Evolutionary conservation across 2,113 vertebrate genomes (phyloP).

Genomic region (Boulengeromyrus knoepffleri): DNA sequence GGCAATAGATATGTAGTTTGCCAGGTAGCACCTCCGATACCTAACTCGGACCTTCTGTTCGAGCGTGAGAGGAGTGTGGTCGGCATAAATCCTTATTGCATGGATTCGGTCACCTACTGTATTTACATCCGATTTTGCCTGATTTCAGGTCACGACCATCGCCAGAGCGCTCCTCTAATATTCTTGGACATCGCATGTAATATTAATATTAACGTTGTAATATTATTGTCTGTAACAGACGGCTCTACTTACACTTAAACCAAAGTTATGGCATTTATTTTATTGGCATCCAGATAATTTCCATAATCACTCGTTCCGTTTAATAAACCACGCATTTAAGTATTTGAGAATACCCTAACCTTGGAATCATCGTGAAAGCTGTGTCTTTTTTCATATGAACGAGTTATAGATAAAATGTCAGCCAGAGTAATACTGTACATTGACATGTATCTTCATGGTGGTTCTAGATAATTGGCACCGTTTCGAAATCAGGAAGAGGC

Average conservation of each 20-base stretch:
- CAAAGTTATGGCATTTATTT: neutral
- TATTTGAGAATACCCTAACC: neutral
- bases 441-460: neutral
- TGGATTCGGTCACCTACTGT: neutral
- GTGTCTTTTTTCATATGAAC: neutral
- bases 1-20: neutral
- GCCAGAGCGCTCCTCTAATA: neutral
- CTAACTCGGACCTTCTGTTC: neutral
- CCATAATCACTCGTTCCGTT: neutral
- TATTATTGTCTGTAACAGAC: neutral
- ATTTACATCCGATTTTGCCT: neutral
- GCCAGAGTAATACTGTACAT: neutral
- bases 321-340: neutral
- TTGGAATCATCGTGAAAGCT: neutral
- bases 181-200: neutral
- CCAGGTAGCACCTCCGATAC: neutral
- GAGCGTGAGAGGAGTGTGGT: neutral
- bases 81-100: neutral
- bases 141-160: neutral
- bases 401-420: neutral
- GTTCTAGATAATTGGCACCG: neutral
- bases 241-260: neutral
- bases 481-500: neutral
- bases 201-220: neutral
- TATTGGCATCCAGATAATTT: neutral